Conservation (phyloP, 2,888 invertebrate species). For the Dinocampus coccinellae region DNA sequence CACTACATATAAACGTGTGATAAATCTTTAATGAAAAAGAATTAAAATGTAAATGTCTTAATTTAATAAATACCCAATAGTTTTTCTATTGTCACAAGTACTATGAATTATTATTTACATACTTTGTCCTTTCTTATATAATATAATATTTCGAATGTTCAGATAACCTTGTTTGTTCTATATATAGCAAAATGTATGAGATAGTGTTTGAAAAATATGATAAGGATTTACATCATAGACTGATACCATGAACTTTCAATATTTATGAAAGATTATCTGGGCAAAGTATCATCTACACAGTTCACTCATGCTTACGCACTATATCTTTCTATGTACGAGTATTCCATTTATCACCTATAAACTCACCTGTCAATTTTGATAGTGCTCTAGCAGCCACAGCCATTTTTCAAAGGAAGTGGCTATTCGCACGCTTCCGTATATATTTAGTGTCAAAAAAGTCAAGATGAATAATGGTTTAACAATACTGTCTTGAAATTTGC, state of each 20-base stretch:
- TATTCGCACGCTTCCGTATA: not conserved
- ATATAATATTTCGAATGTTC: conserved; percentile 49
- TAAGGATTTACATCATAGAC: conserved; percentile 1
- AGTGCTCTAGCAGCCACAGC: conserved; percentile 66
- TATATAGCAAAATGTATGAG: conserved; percentile 26
- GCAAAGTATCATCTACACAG: conserved; percentile 27
- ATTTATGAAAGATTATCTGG: conserved; percentile 3
- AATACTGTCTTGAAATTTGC: not conserved
- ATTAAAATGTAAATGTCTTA: conserved; percentile 29
- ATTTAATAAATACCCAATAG: conserved; percentile 6
- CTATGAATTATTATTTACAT: conserved; percentile 39
- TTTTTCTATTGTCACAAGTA: not conserved
- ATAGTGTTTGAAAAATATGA: conserved; percentile 2
- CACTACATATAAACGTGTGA: not conserved
- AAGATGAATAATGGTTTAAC: not conserved
- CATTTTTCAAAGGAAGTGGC: conserved; percentile 55
- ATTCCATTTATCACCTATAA: not conserved
- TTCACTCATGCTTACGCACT: not conserved
- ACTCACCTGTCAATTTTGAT: conserved; percentile 65
- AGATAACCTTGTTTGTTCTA: conserved; percentile 30
- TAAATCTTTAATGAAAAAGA: not conserved
- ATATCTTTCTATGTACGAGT: not conserved
- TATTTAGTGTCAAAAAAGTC: not conserved
- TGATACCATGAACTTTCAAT: not conserved
- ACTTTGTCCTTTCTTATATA: conserved; percentile 58